Conservation (phyloP, 2,113 vertebrate genomes). For the Puma concolor region DNA sequence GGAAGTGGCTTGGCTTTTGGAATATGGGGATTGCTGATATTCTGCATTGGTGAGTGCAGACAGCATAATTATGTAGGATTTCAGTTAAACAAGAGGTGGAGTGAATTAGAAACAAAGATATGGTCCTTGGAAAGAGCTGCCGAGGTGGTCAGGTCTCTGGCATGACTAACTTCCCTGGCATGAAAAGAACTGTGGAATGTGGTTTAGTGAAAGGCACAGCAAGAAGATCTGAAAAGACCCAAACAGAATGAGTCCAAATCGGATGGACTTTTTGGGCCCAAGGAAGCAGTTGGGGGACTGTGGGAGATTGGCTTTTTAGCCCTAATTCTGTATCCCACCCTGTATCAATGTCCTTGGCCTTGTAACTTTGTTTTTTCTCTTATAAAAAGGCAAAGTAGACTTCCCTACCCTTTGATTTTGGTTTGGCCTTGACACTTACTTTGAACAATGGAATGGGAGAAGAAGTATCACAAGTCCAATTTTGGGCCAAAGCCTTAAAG, state of each 20-base stretch:
- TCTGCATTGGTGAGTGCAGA: neutral
- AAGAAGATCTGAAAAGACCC: neutral
- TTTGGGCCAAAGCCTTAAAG: neutral
- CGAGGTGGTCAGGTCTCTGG: neutral
- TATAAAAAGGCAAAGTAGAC: constrained; percentile 4
- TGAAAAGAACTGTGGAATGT: neutral
- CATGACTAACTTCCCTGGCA: neutral
- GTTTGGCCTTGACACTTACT: constrained; percentile 13
- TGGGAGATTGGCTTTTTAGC: neutral
- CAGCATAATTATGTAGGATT: neutral
- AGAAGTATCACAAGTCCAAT: neutral
- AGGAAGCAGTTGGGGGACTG: neutral
- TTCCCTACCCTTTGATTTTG: neutral
- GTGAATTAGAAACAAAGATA: neutral
- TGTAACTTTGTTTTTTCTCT: neutral
- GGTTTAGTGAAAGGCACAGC: neutral
- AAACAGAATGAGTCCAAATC: neutral
- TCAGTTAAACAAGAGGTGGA: neutral
- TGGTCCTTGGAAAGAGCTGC: neutral
- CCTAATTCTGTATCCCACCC: neutral
- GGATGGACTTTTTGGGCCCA: neutral
- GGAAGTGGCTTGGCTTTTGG: neutral
- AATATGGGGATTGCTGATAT: neutral
- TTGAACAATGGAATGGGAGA: neutral
- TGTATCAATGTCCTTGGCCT: neutral